Conservation (phyloP, 2,888 invertebrate species). For the Nemotelus nigrinus region DNA sequence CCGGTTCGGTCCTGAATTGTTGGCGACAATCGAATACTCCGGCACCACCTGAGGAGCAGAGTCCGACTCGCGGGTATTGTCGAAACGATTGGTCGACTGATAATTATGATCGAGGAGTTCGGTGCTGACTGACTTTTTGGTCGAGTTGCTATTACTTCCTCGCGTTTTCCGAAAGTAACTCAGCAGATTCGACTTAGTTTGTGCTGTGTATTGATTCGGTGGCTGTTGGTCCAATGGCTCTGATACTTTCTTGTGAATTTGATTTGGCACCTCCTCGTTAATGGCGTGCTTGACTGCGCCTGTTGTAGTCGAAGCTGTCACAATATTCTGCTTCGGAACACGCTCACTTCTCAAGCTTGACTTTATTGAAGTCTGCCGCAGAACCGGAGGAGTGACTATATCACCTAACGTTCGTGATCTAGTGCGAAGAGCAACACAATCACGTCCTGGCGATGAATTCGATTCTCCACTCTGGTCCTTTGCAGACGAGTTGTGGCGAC, state of each 20-base stretch:
- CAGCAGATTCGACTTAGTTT: slow-evolving; percentile 58
- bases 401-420: slow-evolving; percentile 43
- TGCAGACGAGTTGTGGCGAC: background rate
- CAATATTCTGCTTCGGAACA: slow-evolving; percentile 53
- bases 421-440: slow-evolving; percentile 47
- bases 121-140: background rate
- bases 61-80: slow-evolving; percentile 1
- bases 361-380: background rate
- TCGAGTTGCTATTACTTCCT: slow-evolving; percentile 5
- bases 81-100: slow-evolving; percentile 17
- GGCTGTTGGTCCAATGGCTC: background rate
- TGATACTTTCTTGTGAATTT: background rate
- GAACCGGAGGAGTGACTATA: background rate
- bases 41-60: background rate
- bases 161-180: slow-evolving; percentile 64
- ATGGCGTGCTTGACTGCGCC: background rate
- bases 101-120: slow-evolving; percentile 31
- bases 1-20: slow-evolving; percentile 24
- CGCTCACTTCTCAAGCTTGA: slow-evolving; percentile 46
- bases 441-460: background rate
- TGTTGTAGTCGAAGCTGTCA: slow-evolving; percentile 13
- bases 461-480: background rate
- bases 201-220: background rate
- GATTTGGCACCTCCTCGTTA: background rate
- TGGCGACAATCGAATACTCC: background rate